Base-by-base conservation (phyloP, 2,888 invertebrate genomes). In the Cantharis nigra region DNA sequence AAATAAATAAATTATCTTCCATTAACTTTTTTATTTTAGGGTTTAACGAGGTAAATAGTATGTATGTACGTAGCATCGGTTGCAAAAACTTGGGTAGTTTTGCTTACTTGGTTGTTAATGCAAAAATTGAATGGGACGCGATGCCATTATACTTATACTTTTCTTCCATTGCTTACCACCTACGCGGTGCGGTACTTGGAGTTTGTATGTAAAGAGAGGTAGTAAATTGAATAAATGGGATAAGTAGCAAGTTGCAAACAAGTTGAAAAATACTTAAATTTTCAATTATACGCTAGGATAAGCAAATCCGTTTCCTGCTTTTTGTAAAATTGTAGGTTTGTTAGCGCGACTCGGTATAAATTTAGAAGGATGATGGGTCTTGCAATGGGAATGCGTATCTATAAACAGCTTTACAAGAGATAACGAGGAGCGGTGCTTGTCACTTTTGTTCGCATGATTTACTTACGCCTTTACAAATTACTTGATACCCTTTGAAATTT, bases 291-390 rank as follows among this genome's bases (percentile, higher is more conserved):
- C 74, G 76, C 65, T 79, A 78, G 80, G 76, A 78, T 81, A 81
- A 80, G 81, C 79, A 81, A 75, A 81, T 78, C 80, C 79, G 77
- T 70, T 81, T 81, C 81, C 81, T 81, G 80, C 79, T 78, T 78
- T 78, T 80, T 79, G 77, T 77, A 74, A 77, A 75, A 49, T 78
- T 77, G 70, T 70, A 71, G 76, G 72, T 71, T 77, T 73, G 78
- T 75, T 75, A 75, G 78, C 73, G 30, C 14, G 69, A 70, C 69
- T 69, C 65, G 30, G 26, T 69, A 30, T 14, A 69, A 30, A 28
- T 33, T 30, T 28, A 26, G 30, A 26, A 26, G 69, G n/a, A 23
- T 18, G 28, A 28, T 28, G 30, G 28, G 30, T 64, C 63, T 75
- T 72, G 75, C 72, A 75, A 71, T 74, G 76, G 71, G 65, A 78